phyloP scores from a whole-genome alignment of 2,797 vertebrate genomes.

The Paramormyrops hopkinsi region DNA sequence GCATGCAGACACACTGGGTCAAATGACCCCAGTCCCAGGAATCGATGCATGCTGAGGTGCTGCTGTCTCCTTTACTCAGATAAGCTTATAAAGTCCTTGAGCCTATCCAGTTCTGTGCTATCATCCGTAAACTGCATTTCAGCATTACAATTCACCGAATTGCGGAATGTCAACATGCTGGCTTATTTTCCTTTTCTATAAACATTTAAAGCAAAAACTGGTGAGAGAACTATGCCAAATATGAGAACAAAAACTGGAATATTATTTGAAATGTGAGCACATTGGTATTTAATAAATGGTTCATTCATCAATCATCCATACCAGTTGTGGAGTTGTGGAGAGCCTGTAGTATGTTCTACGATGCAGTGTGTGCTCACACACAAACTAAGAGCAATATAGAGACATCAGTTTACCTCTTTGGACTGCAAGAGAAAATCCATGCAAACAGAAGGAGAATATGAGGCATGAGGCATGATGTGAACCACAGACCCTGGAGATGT shows the following conservation, averaged over 20 bases:
- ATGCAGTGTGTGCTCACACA: background rate
- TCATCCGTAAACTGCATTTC: background rate
- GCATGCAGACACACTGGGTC: background rate
- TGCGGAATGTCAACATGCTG: background rate
- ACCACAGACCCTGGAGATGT: background rate
- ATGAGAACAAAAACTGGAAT: background rate
- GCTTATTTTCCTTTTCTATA: background rate
- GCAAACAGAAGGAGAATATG: background rate
- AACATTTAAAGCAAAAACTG: background rate
- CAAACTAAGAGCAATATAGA: background rate
- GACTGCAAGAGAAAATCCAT: background rate
- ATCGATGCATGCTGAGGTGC: background rate
- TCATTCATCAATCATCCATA: background rate
- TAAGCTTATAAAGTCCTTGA: background rate
- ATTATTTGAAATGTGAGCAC: background rate
- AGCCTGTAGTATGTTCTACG: background rate
- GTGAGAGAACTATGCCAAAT: background rate
- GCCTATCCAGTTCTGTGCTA: background rate
- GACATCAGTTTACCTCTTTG: background rate
- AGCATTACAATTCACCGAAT: background rate
- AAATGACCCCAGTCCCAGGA: background rate
- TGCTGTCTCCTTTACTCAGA: background rate
- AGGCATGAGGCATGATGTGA: background rate
- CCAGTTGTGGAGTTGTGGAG: background rate
- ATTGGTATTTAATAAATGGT: background rate